Percentiles rank a stretch among this genome's conserved stretches.
These are phyloP conservation scores for Cephus pulcher DNA, from an alignment of 2,888 invertebrate species.

Conservation along the genomic window DNA sequence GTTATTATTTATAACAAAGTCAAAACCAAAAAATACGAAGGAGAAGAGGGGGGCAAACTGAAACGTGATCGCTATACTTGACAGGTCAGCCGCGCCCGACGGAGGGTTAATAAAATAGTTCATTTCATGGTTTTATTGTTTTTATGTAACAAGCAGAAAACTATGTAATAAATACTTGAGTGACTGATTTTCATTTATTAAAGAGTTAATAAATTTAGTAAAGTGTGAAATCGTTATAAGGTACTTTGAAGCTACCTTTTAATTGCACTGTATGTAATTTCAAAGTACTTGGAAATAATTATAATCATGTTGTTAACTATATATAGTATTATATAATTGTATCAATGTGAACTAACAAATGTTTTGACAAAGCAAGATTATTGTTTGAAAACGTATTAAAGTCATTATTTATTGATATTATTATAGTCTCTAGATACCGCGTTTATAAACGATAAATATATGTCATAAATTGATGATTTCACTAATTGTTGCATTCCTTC, in stretches of 20 bases:
- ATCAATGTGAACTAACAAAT: not conserved
- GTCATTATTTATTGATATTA: not conserved
- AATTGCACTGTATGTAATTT: not conserved
- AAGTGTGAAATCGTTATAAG: not conserved
- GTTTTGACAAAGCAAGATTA: not conserved
- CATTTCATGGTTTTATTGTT: not conserved
- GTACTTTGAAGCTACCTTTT: not conserved
- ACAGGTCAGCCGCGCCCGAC: too few relatives aligned
- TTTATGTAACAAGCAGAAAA: not conserved
- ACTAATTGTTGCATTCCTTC: not conserved
- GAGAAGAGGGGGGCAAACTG: too few relatives aligned
- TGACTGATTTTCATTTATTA: slow-evolving; percentile 17
- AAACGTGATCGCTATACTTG: too few relatives aligned
- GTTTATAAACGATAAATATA: not conserved
- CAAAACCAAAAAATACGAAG: too few relatives aligned
- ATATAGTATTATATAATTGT: not conserved
- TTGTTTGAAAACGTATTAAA: not conserved
- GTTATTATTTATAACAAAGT: too few relatives aligned
- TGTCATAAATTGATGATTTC: not conserved
- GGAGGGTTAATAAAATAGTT: not conserved
- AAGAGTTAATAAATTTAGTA: slow-evolving; percentile 15
- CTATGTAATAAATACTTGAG: not conserved
- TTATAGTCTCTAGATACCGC: not conserved
- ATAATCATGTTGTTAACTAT: slow-evolving; percentile 1
- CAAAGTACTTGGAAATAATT: slow-evolving; percentile 5